A percentile compares a stretch with the other conserved stretches of the same genome.
These are phyloP conservation scores for Aythya baeri DNA, from an alignment of 2,113 vertebrate species.

Conservation along the genomic window DNA sequence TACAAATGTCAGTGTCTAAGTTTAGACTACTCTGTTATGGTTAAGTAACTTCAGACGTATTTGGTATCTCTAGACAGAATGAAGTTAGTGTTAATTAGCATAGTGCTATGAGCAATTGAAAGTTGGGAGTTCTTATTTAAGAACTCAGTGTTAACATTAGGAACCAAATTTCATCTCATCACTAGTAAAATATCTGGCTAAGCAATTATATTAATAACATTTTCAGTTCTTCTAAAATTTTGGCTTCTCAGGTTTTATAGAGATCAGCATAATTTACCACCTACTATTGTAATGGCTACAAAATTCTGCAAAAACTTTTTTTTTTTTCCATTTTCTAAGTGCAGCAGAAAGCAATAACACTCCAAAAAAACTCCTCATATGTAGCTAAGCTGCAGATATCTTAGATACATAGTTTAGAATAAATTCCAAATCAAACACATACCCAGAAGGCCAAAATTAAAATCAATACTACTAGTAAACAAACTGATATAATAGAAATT, in stretches of 20 bases:
- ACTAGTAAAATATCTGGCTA: background rate
- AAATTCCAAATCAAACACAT: background rate
- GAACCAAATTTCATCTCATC: background rate
- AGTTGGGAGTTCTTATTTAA: background rate
- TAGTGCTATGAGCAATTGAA: background rate
- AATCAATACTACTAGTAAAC: background rate
- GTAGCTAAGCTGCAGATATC: background rate
- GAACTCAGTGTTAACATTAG: background rate
- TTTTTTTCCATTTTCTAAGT: background rate
- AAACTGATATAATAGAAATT: background rate
- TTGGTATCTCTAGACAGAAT: background rate
- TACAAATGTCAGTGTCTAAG: background rate
- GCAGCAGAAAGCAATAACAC: background rate
- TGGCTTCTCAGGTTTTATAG: background rate
- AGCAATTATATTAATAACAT: background rate
- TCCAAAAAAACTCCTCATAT: background rate
- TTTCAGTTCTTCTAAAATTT: conserved; percentile 1
- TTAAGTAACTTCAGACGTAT: background rate
- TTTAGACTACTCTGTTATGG: background rate
- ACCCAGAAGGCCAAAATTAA: background rate
- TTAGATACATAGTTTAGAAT: background rate
- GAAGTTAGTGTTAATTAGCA: background rate
- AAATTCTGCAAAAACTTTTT: background rate
- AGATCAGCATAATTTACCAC: background rate
- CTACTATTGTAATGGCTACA: background rate